Evolutionary conservation across 1,140 invertebrate species (phyloP).

Genomic region (Lordiphosa mommai): DNA sequence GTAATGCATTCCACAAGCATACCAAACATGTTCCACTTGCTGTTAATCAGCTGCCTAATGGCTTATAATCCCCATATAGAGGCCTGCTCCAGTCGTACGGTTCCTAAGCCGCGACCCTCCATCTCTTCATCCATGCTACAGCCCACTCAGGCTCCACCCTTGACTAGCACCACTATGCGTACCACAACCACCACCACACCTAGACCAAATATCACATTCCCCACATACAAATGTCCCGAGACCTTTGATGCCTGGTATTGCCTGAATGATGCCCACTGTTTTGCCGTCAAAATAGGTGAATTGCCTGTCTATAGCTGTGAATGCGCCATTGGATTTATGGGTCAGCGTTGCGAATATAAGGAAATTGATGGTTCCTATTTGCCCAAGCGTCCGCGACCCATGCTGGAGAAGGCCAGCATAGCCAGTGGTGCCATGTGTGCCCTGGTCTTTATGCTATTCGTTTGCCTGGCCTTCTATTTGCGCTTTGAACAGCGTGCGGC

Average conservation of each 20-base stretch:
- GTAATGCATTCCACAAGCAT: constrained; percentile 34
- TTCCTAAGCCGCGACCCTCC: constrained; percentile 87
- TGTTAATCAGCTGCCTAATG: constrained; percentile 37
- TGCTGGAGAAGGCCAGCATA: constrained; percentile 95
- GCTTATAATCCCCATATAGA: constrained; percentile 79
- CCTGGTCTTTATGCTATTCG: constrained; percentile 91
- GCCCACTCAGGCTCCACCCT: constrained; percentile 72
- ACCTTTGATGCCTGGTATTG: constrained; percentile 96
- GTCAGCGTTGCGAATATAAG: constrained; percentile 94
- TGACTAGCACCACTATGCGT: constrained; percentile 68
- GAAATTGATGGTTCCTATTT: constrained; percentile 97
- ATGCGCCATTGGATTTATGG: constrained; percentile 95
- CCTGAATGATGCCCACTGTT: constrained; percentile 95
- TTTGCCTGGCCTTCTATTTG: constrained; percentile 91
- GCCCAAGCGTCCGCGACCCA: constrained; percentile 86
- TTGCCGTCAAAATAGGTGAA: constrained; percentile 95
- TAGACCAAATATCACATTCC: constrained; percentile 95
- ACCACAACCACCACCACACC: constrained; percentile 84
- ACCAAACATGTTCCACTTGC: constrained; percentile 25
- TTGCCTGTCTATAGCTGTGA: constrained; percentile 96
- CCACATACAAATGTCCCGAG: constrained; percentile 93
- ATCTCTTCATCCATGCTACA: constrained; percentile 70
- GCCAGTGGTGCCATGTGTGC: constrained; percentile 93
- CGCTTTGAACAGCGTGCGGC: constrained; percentile 85
- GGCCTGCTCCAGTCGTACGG: constrained; percentile 91